Conservation (phyloP, 2,888 invertebrate species). For the Cephus pygmeus region DNA sequence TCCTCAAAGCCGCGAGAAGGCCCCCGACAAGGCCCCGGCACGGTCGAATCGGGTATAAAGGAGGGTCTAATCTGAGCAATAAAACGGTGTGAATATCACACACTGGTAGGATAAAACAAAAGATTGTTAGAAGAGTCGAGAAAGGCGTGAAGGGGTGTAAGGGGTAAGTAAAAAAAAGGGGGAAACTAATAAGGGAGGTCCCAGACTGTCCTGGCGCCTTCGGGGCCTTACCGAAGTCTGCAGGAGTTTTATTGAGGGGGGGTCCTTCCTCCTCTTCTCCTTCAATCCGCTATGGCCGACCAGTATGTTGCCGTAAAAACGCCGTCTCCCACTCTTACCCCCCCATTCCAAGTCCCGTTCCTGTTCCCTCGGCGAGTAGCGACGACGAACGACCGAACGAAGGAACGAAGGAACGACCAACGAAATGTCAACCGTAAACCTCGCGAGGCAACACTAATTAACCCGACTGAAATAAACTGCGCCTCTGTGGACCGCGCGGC, state of each 20-base stretch:
- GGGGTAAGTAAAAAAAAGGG: slow-evolving; percentile 24
- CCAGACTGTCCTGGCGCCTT: slow-evolving; percentile 55
- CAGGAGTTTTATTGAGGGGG: slow-evolving; percentile 49
- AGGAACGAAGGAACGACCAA: slow-evolving; percentile 44
- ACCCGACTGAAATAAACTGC: slow-evolving; percentile 65
- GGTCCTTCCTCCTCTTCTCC: slow-evolving; percentile 37
- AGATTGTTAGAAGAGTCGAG: slow-evolving; percentile 33
- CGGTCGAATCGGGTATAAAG: slow-evolving; percentile 1
- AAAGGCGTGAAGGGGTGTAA: slow-evolving; percentile 19
- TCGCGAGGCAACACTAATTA: slow-evolving; percentile 66
- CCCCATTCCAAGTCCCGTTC: slow-evolving; percentile 14
- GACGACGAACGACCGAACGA: slow-evolving; percentile 39
- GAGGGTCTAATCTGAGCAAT: slow-evolving; percentile 37
- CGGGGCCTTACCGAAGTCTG: slow-evolving; percentile 33
- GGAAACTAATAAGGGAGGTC: slow-evolving; percentile 50
- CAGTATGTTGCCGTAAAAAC: slow-evolving; percentile 60
- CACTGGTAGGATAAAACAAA: slow-evolving; percentile 54
- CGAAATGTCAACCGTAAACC: slow-evolving; percentile 66
- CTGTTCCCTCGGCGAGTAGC: slow-evolving; percentile 20
- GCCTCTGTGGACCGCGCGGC: slow-evolving; percentile 40
- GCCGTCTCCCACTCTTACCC: slow-evolving; percentile 40
- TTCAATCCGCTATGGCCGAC: slow-evolving; percentile 45
- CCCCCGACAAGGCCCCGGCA: not conserved
- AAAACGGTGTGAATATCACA: slow-evolving; percentile 59
- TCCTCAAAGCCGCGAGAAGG: not conserved